Percentiles rank a stretch among this genome's conserved stretches.
Conservation (phyloP, 2,888 invertebrate genomes). For the Trichopoda pennipes region DNA sequence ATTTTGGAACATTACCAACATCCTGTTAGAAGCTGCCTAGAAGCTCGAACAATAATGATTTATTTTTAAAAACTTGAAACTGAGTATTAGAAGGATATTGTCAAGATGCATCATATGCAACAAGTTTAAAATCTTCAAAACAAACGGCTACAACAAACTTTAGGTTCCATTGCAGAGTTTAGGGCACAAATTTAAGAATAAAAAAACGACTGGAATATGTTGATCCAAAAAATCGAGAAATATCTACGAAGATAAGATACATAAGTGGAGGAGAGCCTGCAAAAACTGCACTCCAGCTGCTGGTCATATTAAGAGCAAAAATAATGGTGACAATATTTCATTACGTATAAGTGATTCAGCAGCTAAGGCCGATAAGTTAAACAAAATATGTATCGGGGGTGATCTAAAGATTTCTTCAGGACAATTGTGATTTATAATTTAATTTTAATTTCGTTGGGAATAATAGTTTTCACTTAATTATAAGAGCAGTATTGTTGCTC, state of each 20-base stretch:
- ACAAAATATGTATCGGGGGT: slow-evolving; percentile 69
- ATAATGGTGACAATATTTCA: slow-evolving; percentile 1
- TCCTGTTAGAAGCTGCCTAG: slow-evolving; percentile 72
- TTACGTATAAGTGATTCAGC: slow-evolving; percentile 28
- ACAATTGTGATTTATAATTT: slow-evolving; percentile 29
- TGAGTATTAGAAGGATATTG: slow-evolving; percentile 76
- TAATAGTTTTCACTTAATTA: slow-evolving; percentile 26
- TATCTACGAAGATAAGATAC: slow-evolving; percentile 71
- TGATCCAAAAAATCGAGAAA: slow-evolving; percentile 73
- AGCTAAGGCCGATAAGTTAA: slow-evolving; percentile 37
- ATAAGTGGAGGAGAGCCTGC: slow-evolving; percentile 69
- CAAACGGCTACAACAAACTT: slow-evolving; percentile 82
- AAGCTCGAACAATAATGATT: slow-evolving; percentile 74
- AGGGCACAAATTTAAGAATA: slow-evolving; percentile 83
- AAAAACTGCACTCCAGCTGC: slow-evolving; percentile 35
- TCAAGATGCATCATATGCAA: slow-evolving; percentile 82
- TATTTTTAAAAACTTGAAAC: slow-evolving; percentile 72
- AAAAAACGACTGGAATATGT: slow-evolving; percentile 87
- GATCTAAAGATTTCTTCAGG: slow-evolving; percentile 7
- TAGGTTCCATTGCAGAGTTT: slow-evolving; percentile 83
- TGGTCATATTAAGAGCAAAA: background rate
- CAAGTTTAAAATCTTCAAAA: slow-evolving; percentile 82
- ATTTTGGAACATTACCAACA: slow-evolving; percentile 46
- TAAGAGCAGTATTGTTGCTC: slow-evolving; percentile 13
- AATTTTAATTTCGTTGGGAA: slow-evolving; percentile 24